phyloP scores from a whole-genome alignment of 2,888 invertebrate genomes.

The Plagodis dolabraria region DNA sequence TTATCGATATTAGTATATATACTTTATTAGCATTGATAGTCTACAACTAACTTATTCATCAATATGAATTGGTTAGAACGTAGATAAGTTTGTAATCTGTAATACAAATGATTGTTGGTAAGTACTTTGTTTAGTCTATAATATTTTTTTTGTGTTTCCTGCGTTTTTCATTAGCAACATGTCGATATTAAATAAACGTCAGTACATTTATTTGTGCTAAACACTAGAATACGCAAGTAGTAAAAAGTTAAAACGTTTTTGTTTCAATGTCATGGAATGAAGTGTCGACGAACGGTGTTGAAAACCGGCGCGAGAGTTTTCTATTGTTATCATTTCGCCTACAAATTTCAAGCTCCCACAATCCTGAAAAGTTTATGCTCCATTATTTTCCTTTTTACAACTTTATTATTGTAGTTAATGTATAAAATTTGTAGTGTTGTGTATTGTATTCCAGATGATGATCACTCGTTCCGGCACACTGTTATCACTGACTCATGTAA shows the following conservation, averaged over 20 bases:
- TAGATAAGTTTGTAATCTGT: no score
- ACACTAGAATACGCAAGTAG: no score
- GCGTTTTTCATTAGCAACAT: no score
- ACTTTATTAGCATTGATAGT: no score
- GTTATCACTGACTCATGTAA: constrained; percentile 35
- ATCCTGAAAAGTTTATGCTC: background rate
- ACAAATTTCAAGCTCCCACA: constrained; percentile 6
- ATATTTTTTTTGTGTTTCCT: no score
- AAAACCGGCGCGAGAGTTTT: constrained; percentile 7
- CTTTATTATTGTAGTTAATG: background rate
- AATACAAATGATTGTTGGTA: no score
- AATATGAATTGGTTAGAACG: no score
- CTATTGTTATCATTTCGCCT: constrained; percentile 15
- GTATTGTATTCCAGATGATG: constrained; percentile 19
- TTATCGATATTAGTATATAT: no score
- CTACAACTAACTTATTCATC: no score
- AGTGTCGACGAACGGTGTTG: constrained; percentile 17
- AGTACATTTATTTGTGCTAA: no score
- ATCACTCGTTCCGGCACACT: constrained; percentile 19
- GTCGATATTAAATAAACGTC: no score
- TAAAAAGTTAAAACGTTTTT: constrained; percentile 3
- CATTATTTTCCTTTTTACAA: background rate
- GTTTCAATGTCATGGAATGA: constrained; percentile 25
- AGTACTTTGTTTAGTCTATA: no score
- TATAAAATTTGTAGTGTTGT: constrained; percentile 12